Conservation (phyloP, 2,113 vertebrate genomes). For the Ariopsis seemanni region DNA sequence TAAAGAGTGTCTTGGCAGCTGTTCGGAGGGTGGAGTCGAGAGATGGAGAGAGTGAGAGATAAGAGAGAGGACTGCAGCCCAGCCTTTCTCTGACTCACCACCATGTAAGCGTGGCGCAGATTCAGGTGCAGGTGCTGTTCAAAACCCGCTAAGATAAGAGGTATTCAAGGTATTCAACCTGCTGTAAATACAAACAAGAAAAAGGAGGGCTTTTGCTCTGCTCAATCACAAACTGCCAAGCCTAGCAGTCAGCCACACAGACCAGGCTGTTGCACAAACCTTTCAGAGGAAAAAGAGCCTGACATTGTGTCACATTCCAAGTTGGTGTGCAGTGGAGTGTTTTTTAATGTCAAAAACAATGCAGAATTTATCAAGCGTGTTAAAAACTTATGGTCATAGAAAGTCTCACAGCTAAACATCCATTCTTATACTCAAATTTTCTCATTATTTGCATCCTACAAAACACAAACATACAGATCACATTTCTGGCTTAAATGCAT, state of each 20-base stretch:
- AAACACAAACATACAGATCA: not conserved
- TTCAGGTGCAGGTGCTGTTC: slow-evolving; percentile 70
- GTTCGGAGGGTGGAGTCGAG: slow-evolving; percentile 42
- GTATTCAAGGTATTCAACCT: slow-evolving; percentile 23
- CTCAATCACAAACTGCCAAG: slow-evolving; percentile 8
- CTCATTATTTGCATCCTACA: not conserved
- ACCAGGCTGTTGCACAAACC: slow-evolving; percentile 5
- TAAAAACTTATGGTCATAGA: not conserved
- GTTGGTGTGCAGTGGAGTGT: not conserved
- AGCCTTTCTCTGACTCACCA: slow-evolving; percentile 30
- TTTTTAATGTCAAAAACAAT: slow-evolving; percentile 3
- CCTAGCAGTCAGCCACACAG: slow-evolving; percentile 29
- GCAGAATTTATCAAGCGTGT: not conserved
- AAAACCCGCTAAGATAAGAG: slow-evolving; percentile 46
- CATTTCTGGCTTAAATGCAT: not conserved
- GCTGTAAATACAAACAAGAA: slow-evolving; percentile 37
- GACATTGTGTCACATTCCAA: not conserved
- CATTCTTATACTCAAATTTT: not conserved
- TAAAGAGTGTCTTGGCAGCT: slow-evolving; percentile 26
- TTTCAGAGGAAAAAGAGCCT: slow-evolving; percentile 15
- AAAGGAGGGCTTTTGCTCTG: slow-evolving; percentile 25
- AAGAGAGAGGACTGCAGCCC: slow-evolving; percentile 12
- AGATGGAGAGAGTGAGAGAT: slow-evolving; percentile 46
- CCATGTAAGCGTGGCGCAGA: slow-evolving; percentile 38
- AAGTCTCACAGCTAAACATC: not conserved